phyloP scores from a whole-genome alignment of 2,888 invertebrate species.

The Spialia ferax region DNA sequence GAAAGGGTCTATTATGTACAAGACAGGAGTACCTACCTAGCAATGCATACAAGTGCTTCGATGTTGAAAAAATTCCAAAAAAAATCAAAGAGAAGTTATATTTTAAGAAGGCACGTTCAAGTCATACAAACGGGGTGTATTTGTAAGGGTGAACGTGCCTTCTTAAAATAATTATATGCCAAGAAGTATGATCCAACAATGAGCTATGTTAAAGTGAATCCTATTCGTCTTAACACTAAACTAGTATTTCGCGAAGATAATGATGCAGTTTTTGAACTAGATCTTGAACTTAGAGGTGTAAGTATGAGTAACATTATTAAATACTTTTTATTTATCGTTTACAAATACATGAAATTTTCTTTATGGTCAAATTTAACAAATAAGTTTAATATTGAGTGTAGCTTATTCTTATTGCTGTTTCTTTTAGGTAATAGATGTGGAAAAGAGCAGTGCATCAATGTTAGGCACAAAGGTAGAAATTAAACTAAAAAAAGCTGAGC shows the following conservation, averaged over 20 bases:
- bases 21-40: too few relatives aligned
- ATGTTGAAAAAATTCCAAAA: too few relatives aligned
- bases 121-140: too few relatives aligned
- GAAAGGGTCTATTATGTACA: too few relatives aligned
- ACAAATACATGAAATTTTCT: too few relatives aligned
- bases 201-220: slow-evolving; percentile 93
- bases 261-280: slow-evolving; percentile 90
- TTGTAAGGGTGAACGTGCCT: too few relatives aligned
- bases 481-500: slow-evolving; percentile 94
- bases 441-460: slow-evolving; percentile 91
- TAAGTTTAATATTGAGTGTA: not conserved
- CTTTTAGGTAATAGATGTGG: slow-evolving; percentile 91
- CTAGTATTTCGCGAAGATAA: slow-evolving; percentile 93
- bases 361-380: too few relatives aligned
- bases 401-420: not conserved
- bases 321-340: not conserved
- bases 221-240: slow-evolving; percentile 91
- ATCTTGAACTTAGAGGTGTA: slow-evolving; percentile 94
- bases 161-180: too few relatives aligned
- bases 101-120: too few relatives aligned
- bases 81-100: too few relatives aligned
- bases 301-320: slow-evolving; percentile 74
- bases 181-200: slow-evolving; percentile 94
- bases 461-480: slow-evolving; percentile 97
- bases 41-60: too few relatives aligned